A percentile compares a stretch with the other conserved stretches of the same genome.
Evolutionary conservation across 2,113 vertebrate genomes (phyloP).

Genomic region (Dunckerocampus dactyliophorus): DNA sequence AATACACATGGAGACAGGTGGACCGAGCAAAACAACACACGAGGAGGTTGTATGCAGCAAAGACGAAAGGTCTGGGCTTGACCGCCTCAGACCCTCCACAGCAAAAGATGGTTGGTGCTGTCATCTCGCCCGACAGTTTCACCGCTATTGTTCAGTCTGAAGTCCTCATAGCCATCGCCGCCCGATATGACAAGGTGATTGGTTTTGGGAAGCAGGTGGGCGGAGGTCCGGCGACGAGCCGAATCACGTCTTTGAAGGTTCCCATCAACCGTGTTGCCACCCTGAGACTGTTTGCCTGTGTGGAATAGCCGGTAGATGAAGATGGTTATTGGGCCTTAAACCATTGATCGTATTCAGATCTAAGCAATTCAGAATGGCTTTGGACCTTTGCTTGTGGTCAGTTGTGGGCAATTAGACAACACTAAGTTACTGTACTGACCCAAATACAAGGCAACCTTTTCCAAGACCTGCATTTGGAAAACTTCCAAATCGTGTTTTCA

Average conservation of each 20-base stretch:
- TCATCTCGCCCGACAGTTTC: conserved; percentile 93
- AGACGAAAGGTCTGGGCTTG: neutral
- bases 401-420: neutral
- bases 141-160: conserved; percentile 89
- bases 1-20: conserved; percentile 59
- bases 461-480: too few species aligned
- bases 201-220: conserved; percentile 74
- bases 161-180: conserved; percentile 94
- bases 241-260: conserved; percentile 78
- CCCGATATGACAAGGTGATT: conserved; percentile 93
- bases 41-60: conserved; percentile 26
- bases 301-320: neutral
- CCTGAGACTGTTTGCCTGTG: conserved; percentile 60
- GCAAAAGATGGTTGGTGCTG: conserved; percentile 95
- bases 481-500: too few species aligned
- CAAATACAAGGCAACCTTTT: too few species aligned
- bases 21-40: conserved; percentile 49
- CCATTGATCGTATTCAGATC: neutral
- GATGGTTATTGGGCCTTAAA: neutral
- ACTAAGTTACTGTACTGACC: neutral
- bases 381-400: neutral
- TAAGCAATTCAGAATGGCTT: neutral
- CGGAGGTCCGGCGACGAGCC: conserved; percentile 66
- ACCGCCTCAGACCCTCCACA: conserved; percentile 86
- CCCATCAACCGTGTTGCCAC: conserved; percentile 64